Evolutionary conservation across 1,140 invertebrate genomes (phyloP).

Genomic region (Procambarus clarkii): DNA sequence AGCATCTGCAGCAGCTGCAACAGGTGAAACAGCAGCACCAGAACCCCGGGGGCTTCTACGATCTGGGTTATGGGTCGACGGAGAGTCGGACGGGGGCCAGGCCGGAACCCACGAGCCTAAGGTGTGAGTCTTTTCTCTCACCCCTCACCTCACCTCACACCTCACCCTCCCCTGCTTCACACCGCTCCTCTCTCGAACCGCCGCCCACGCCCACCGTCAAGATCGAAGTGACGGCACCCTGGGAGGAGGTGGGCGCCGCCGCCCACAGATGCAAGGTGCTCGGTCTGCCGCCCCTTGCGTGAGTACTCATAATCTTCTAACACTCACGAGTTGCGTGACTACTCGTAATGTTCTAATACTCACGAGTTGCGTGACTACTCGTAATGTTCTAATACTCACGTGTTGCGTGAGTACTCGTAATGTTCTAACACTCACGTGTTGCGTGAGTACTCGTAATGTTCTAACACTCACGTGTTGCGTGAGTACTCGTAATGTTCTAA

Average conservation of each 20-base stretch:
- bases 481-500: too few species aligned
- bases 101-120: neutral
- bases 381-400: too few species aligned
- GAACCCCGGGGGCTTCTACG: neutral
- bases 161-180: slow-evolving; percentile 76
- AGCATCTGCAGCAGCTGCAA: slow-evolving; percentile 9
- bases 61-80: neutral
- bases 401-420: too few species aligned
- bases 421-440: too few species aligned
- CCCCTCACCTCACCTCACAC: slow-evolving; percentile 40
- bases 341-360: too few species aligned
- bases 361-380: too few species aligned
- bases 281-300: slow-evolving; percentile 41
- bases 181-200: slow-evolving; percentile 75
- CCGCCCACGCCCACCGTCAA: slow-evolving; percentile 75
- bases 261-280: neutral
- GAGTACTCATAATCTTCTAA: neutral
- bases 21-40: too few species aligned
- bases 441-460: too few species aligned
- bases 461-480: too few species aligned
- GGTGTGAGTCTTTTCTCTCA: slow-evolving; percentile 21
- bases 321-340: too few species aligned
- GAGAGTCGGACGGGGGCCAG: neutral
- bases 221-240: slow-evolving; percentile 75
- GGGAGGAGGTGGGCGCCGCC: slow-evolving; percentile 71